Evolutionary conservation across 2,888 invertebrate genomes (phyloP), one percentile per base, ranked within the genome.

Genomic region (Drosophila kambysellisi): DNA sequence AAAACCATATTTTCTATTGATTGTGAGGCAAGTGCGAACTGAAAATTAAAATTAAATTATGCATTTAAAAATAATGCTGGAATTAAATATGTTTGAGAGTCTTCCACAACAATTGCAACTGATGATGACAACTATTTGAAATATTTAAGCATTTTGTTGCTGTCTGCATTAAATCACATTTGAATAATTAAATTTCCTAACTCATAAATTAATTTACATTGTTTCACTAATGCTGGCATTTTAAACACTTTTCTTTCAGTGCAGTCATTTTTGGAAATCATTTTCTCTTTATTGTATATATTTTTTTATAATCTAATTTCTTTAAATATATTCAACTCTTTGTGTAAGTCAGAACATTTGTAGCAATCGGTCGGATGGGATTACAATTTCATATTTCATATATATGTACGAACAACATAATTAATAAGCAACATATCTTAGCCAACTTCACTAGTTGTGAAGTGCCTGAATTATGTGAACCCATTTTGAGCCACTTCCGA

Each of bases 171-270:
- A 46, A 53, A 66, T 61, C 29, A 56, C n/a, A 61, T 76, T 59
- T 66, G 66, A 74, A 62, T 56, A 75, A 59, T 66, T 62, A 2
- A 56, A 41, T 53, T 56, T 32, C 39, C 12, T n/a, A 50, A 43
- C 60, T 57, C 56, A 57, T 60, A 48, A 71, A 74, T 56, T 1
- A 25, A 4, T 53, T 25, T 2, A 9, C 3, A 29, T 25, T 39
- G 11, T 17, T 29, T 37, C 29, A 54, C 17, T 29, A n/a, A 11
- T 7, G 37, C 25, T 3, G 4, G 4, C 2, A 54, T 39, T 37
- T 54, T 2, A 29, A 15, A 5, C 4, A 2, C 4, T 29, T 50
- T 50, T 50, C 9, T 17, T 29, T 17, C 9, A 17, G 29, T 50
- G 25, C 29, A 12, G 4, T 43, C 11, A 48, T n/a, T n/a, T n/a